Percentiles rank a stretch among this genome's conserved stretches.
Evolutionary conservation across 2,113 vertebrate genomes (phyloP).

Genomic region (Colius striatus): DNA sequence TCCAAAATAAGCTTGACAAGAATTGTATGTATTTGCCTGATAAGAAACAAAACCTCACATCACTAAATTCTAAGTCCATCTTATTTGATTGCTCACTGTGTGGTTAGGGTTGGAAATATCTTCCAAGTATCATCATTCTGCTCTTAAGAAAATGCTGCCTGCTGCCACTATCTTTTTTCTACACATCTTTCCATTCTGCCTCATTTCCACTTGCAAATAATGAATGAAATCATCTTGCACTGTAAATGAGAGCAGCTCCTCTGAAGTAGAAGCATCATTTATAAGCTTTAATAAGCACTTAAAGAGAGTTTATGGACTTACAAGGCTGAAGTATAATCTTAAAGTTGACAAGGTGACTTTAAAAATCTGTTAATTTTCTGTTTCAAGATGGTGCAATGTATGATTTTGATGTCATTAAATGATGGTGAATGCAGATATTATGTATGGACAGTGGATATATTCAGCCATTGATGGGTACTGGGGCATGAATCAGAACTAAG

Average conservation of each 20-base stretch:
- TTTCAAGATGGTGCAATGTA: constrained; percentile 33
- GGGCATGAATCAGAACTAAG: constrained; percentile 29
- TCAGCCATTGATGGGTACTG: neutral
- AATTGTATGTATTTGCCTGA: neutral
- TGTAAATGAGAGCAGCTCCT: neutral
- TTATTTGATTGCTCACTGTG: neutral
- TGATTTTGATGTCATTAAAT: constrained; percentile 48
- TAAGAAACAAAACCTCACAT: neutral
- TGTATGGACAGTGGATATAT: neutral
- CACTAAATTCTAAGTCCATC: neutral
- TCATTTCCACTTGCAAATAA: constrained; percentile 4
- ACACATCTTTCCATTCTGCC: neutral
- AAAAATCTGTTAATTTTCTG: constrained; percentile 52
- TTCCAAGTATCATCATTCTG: neutral
- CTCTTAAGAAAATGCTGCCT: neutral
- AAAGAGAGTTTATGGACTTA: constrained; percentile 9
- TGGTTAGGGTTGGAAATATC: neutral
- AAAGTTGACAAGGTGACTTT: constrained; percentile 49
- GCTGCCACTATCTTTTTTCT: neutral
- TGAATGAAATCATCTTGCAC: neutral
- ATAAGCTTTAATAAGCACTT: constrained; percentile 24
- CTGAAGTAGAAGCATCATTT: constrained; percentile 22
- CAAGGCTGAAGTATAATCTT: neutral
- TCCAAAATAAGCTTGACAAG: neutral
- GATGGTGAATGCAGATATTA: constrained; percentile 8